Conservation (phyloP, 2,113 vertebrate species). For the Phaethornis superciliosus region DNA sequence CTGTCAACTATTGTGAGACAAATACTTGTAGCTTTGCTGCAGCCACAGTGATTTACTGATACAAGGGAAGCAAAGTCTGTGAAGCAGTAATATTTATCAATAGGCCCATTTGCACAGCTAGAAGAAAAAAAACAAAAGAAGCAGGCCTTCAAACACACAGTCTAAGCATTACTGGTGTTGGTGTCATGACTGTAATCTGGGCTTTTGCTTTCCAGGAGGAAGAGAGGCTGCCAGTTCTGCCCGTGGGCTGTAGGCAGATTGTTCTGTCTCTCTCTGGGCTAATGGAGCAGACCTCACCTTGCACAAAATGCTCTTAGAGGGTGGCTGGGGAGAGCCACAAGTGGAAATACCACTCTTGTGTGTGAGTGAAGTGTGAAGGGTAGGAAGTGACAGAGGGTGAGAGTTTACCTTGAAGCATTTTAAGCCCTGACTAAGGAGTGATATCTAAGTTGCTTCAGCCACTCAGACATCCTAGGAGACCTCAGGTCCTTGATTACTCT, state of each 20-base stretch:
- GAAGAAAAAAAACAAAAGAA: not conserved
- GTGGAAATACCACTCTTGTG: not conserved
- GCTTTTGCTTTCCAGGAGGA: not conserved
- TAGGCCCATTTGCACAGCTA: not conserved
- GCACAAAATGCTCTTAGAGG: not conserved
- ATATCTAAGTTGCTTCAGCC: not conserved
- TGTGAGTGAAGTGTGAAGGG: not conserved
- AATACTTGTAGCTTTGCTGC: not conserved
- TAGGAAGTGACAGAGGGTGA: not conserved
- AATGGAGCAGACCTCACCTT: not conserved
- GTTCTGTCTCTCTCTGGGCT: not conserved
- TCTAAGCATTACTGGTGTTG: not conserved
- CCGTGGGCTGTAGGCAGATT: not conserved
- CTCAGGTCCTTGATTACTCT: not conserved
- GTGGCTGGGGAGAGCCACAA: not conserved
- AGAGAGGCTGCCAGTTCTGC: not conserved
- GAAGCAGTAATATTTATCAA: conserved; percentile 1
- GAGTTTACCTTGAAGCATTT: not conserved
- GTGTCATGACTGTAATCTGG: not conserved
- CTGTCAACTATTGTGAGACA: not conserved
- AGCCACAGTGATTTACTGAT: not conserved
- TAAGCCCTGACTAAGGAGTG: not conserved
- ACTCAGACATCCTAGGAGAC: not conserved
- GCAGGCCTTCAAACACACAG: not conserved
- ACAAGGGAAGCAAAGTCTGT: not conserved